Evolutionary conservation across 2,113 vertebrate species (phyloP).

Genomic region (Rhynchomys soricoides): DNA sequence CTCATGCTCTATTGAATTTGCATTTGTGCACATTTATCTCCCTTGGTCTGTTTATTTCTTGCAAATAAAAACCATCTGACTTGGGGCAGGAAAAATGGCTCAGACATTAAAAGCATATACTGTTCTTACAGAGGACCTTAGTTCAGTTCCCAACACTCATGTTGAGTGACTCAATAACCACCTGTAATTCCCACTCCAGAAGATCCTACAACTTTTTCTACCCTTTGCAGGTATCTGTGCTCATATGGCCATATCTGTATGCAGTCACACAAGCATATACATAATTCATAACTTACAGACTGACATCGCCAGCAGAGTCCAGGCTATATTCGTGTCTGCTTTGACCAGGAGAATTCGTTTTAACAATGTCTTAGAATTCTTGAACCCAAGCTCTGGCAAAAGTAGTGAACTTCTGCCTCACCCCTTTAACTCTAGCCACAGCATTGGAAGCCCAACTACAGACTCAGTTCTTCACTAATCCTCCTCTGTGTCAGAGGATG

Average conservation of each 20-base stretch:
- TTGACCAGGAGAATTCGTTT: background rate
- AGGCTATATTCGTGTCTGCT: background rate
- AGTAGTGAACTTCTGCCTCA: background rate
- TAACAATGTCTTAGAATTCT: background rate
- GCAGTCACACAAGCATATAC: background rate
- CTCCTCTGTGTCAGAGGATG: background rate
- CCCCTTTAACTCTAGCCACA: background rate
- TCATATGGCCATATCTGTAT: background rate
- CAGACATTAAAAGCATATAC: background rate
- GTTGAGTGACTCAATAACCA: background rate
- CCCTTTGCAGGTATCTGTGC: background rate
- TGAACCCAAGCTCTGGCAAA: background rate
- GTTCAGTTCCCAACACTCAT: too few species aligned
- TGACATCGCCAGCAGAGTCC: background rate
- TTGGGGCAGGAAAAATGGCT: background rate
- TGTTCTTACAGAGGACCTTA: background rate
- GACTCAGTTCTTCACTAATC: background rate
- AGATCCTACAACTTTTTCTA: background rate
- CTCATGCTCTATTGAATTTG: background rate
- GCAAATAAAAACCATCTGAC: background rate
- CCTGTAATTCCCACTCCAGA: background rate
- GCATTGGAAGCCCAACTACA: background rate
- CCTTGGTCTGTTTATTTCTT: background rate
- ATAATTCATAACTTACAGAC: background rate
- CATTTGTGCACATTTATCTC: background rate